Conservation (phyloP, 2,888 invertebrate genomes). For the Drosophila recens region DNA sequence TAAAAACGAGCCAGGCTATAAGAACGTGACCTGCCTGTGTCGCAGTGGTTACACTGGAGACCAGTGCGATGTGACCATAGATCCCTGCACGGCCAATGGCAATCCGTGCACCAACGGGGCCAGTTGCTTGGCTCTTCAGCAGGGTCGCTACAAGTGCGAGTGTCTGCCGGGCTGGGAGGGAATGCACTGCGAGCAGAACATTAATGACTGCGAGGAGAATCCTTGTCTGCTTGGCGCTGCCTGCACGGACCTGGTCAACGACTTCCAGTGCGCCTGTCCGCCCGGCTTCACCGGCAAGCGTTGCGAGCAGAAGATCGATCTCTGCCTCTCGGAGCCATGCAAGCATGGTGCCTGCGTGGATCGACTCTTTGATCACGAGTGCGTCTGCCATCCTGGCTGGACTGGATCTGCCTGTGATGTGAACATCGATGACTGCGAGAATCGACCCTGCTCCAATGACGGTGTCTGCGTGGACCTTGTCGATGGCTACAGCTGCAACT, state of each 20-base stretch:
- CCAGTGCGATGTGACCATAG: constrained; percentile 95
- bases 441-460: constrained; percentile 95
- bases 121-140: constrained; percentile 94
- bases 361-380: constrained; percentile 93
- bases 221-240: constrained; percentile 96
- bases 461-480: constrained; percentile 96
- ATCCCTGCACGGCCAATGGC: constrained; percentile 95
- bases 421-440: constrained; percentile 96
- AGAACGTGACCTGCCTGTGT: constrained; percentile 96
- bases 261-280: constrained; percentile 97
- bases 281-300: constrained; percentile 97
- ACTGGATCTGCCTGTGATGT: constrained; percentile 93
- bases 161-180: constrained; percentile 99
- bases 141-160: constrained; percentile 97
- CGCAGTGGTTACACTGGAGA: constrained; percentile 97
- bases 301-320: constrained; percentile 97
- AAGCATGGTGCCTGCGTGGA: constrained; percentile 97
- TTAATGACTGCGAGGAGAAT: constrained; percentile 96
- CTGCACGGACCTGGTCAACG: constrained; percentile 97
- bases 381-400: constrained; percentile 97
- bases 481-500: constrained; percentile 93
- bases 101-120: constrained; percentile 97
- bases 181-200: constrained; percentile 96
- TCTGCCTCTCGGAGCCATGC: constrained; percentile 96
- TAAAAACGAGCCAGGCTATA: constrained; percentile 95